phyloP scores from a whole-genome alignment of 2,888 invertebrate genomes.

The Synanthedon vespiformis region DNA sequence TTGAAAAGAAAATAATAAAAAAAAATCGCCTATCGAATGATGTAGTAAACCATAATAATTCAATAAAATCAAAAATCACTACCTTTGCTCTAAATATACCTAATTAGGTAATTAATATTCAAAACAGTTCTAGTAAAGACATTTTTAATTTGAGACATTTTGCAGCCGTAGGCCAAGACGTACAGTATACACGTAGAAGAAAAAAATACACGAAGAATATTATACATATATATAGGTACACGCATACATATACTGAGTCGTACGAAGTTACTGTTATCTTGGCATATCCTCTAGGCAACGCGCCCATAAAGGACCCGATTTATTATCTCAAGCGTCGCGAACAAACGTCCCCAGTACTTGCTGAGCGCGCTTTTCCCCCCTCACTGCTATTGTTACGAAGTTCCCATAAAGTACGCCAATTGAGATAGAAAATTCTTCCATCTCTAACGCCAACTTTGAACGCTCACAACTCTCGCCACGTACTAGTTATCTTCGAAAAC shows the following conservation, averaged over 20 bases:
- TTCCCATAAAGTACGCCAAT: conserved; percentile 52
- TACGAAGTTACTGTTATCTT: conserved; percentile 73
- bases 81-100: no score
- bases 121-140: background rate
- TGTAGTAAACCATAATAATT: no score
- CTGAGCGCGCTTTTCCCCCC: conserved; percentile 63
- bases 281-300: conserved; percentile 70
- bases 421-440: conserved; percentile 49
- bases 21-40: no score
- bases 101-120: no score
- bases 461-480: conserved; percentile 22
- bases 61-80: no score
- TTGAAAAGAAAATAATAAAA: no score
- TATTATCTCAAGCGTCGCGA: conserved; percentile 46
- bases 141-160: conserved; percentile 31
- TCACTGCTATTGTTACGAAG: conserved; percentile 70
- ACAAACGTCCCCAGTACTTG: conserved; percentile 48
- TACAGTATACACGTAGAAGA: conserved; percentile 40
- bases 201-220: conserved; percentile 26
- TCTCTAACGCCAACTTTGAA: conserved; percentile 49
- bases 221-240: conserved; percentile 26
- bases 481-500: conserved; percentile 2
- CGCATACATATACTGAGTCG: conserved; percentile 27
- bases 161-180: conserved; percentile 36
- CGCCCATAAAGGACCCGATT: conserved; percentile 55